These are phyloP conservation scores for Aphyosemion australe DNA, from an alignment of 2,113 vertebrate species.

Conservation along the genomic window DNA sequence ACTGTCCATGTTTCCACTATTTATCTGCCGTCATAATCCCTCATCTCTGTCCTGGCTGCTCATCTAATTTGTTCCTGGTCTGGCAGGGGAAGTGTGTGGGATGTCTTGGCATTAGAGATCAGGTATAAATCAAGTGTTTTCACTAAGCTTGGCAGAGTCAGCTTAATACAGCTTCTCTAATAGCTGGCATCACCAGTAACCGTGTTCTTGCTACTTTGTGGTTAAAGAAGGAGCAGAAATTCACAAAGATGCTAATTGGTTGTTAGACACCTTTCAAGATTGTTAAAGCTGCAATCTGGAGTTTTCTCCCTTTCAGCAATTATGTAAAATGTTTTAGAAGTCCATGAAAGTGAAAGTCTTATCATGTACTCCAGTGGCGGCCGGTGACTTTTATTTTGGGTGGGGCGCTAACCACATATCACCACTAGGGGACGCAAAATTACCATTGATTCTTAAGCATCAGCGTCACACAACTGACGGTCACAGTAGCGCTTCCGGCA, in stretches of 20 bases:
- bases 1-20: constrained; percentile 27
- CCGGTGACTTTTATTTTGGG: no score
- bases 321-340: no score
- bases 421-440: no score
- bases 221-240: constrained; percentile 18
- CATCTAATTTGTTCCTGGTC: constrained; percentile 26
- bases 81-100: constrained; percentile 35
- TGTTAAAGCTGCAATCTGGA: no score
- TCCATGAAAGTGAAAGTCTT: no score
- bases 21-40: constrained; percentile 17
- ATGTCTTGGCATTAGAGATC: constrained; percentile 27
- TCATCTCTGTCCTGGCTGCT: constrained; percentile 11
- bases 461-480: no score
- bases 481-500: no score
- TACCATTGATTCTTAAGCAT: no score
- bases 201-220: constrained; percentile 2
- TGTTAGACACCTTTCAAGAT: no score
- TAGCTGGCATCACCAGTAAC: constrained; percentile 18
- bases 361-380: no score
- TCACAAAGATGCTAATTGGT: constrained; percentile 21
- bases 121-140: constrained; percentile 49
- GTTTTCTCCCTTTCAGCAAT: no score
- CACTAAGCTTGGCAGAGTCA: constrained; percentile 15
- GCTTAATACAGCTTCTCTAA: constrained; percentile 27
- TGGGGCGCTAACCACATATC: no score